Evolutionary conservation across 30 jellyfish, hydroid and myxozoan genomes (phyloP).

Genomic region (Turritopsis dohrnii): DNA sequence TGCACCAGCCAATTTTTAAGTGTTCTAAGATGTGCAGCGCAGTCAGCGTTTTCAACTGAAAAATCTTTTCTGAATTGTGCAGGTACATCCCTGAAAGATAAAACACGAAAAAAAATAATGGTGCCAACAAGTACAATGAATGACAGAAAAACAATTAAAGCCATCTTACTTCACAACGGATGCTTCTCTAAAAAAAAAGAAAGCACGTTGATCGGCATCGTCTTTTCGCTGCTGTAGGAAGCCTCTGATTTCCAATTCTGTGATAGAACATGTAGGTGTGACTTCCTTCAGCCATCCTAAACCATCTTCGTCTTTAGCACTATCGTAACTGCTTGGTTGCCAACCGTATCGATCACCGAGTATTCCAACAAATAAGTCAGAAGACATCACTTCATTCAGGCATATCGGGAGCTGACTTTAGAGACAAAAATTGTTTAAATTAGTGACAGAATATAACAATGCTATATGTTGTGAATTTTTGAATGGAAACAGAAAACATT

Average conservation of each 20-base stretch:
- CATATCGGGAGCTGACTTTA: constrained; percentile 80
- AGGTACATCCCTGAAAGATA: constrained; percentile 43
- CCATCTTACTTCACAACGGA: background rate
- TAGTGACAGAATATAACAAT: too few species aligned
- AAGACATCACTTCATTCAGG: constrained; percentile 57
- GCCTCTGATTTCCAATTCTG: constrained; percentile 73
- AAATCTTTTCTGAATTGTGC: constrained; percentile 46
- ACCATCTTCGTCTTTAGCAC: constrained; percentile 32
- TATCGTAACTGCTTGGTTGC: constrained; percentile 51
- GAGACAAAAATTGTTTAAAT: too few species aligned
- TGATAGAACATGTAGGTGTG: constrained; percentile 70
- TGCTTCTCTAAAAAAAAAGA: constrained; percentile 67
- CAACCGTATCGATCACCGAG: constrained; percentile 90
- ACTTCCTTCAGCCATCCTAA: constrained; percentile 52
- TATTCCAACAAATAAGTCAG: constrained; percentile 83
- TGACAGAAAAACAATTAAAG: background rate
- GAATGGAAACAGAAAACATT: too few species aligned
- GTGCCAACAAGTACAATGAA: background rate
- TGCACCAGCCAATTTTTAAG: constrained; percentile 40
- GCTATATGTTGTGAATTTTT: too few species aligned
- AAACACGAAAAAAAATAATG: background rate
- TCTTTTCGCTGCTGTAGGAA: constrained; percentile 36
- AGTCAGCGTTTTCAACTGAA: constrained; percentile 33
- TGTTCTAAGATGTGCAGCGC: constrained; percentile 20
- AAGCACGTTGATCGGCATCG: constrained; percentile 55